Base-by-base conservation (phyloP, 53 echinoderm and acorn worm genomes). In the Apostichopus leukothele region DNA sequence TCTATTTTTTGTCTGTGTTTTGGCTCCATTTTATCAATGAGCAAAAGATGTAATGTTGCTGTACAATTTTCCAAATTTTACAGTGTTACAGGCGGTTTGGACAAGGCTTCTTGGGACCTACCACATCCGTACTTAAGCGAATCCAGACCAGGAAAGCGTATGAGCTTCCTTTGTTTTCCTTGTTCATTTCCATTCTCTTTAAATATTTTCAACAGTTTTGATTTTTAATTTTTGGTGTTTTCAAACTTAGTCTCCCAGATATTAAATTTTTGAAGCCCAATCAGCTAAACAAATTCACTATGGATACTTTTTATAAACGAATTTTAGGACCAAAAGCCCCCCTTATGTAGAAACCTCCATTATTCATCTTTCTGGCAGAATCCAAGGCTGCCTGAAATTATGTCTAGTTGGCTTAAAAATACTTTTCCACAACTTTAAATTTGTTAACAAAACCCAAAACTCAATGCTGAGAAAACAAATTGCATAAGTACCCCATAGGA, bases 31-130 rank as follows among this genome's bases (percentile, higher is more conserved):
- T 81, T 18, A 81, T 19, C 18, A 71, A 71, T 16, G 6, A 71
- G 18, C 81, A 20, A 51, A 80, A 55, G 4, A 81, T 55, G 81
- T 81, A 76, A 80, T 90, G 87, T 90, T 88, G 83, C 88, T 93
- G 90, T 93, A 73, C 66, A 75, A 90, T 93, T 89, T 89, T 78
- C 88, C 85, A 90, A 91, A 91, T 93, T 93, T 93, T 93, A 81
- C 93, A 93, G 93, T 91, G 91, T 86, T 68, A 68, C 86, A 86
- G 86, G 86, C 86, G 27, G 67, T 67, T 63, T 86, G 86, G 86
- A 86, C 86, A 67, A 86, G 71, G 66, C 86, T 86, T 18, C 86
- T 67, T 86, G 86, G 51, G 86, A 81, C 50, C 86, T 51, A 86
- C 86, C 86, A 68, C 86, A 67, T 63, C 86, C 61, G 86, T 67